Base-by-base conservation (phyloP, 2,888 invertebrate species). In the Tanaodytes sp. region DNA sequence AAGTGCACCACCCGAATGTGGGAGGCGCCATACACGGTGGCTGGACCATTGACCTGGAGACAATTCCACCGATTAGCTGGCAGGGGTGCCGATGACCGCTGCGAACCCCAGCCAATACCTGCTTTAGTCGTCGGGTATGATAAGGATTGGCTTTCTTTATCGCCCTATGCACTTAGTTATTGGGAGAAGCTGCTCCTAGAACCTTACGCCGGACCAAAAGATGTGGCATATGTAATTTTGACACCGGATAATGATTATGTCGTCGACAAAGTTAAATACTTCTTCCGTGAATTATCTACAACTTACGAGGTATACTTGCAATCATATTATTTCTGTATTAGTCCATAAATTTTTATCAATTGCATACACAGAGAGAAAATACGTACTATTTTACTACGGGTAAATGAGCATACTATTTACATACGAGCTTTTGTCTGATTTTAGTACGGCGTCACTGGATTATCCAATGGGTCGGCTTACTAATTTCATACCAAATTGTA, bases 131-230 rank as follows among this genome's bases (percentile, higher is more conserved):
- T 97, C 36, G 97, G 97, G 0, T 94, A 95, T 86, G 98, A 98
- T 81, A 93, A 95, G 79, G 98, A 98, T 82, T 96, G 97, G 94
- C 87, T 98, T 42, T 92, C 96, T 4, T 87, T 97, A 36, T 94
- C 97, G n/a, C 98, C 98, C 0, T 94, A 96, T 83, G 94, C 97
- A 46, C 88, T 98, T 37, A 92, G 94, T 67, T 96, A 94, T 84
- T 98, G 98, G 98, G 98, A 99, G 84, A 93, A 96, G 79, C 88
- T 98, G n/a, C 87, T 95, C n/a, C 87, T 99, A 9, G 98, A 98
- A 84, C 99, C 99, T 0, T 97, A 96, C 84, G 93, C 97, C n/a
- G 94, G 95, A 81, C 90, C 95, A 3, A 89, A 98, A 27, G 98
- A 99, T 84, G 91, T 99, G 1, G 96, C 95, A 18, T 99, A 98